A percentile compares a stretch with the other conserved stretches of the same genome.
These are phyloP conservation scores for Drosophila bifasciata DNA, from an alignment of 1,140 invertebrate genomes.

Conservation along the genomic window DNA sequence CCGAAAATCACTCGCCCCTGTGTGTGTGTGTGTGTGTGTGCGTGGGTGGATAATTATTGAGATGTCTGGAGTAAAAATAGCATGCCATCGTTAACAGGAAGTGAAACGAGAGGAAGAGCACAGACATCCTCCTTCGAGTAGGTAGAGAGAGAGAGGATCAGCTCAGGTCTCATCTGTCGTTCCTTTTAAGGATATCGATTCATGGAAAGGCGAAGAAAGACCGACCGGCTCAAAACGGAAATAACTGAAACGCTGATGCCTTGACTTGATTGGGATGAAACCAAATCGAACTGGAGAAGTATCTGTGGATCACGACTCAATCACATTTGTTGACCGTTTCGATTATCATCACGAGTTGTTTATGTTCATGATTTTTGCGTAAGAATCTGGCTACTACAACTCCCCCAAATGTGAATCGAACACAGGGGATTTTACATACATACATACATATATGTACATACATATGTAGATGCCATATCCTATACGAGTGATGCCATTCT, in stretches of 20 bases:
- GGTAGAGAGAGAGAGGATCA: slow-evolving; percentile 21
- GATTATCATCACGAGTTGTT: slow-evolving; percentile 63
- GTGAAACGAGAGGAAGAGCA: slow-evolving; percentile 53
- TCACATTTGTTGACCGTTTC: slow-evolving; percentile 74
- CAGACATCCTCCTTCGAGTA: slow-evolving; percentile 28
- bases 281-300: slow-evolving; percentile 14
- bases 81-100: slow-evolving; percentile 52
- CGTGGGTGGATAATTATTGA: slow-evolving; percentile 48
- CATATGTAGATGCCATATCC: slow-evolving; percentile 18
- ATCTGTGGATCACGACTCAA: slow-evolving; percentile 69
- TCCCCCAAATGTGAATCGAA: background rate
- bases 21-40: slow-evolving; percentile 10
- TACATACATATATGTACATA: background rate
- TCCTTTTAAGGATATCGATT: slow-evolving; percentile 29
- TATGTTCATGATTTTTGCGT: slow-evolving; percentile 9
- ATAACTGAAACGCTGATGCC: slow-evolving; percentile 21
- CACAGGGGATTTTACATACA: background rate
- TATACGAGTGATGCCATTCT: slow-evolving; percentile 38
- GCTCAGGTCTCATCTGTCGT: slow-evolving; percentile 3
- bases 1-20: slow-evolving; percentile 32
- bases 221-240: slow-evolving; percentile 18
- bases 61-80: slow-evolving; percentile 66
- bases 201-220: background rate
- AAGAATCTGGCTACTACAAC: slow-evolving; percentile 8
- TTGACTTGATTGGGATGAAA: slow-evolving; percentile 29